Conservation (phyloP, 2,113 vertebrate species). For the Clupea harengus region DNA sequence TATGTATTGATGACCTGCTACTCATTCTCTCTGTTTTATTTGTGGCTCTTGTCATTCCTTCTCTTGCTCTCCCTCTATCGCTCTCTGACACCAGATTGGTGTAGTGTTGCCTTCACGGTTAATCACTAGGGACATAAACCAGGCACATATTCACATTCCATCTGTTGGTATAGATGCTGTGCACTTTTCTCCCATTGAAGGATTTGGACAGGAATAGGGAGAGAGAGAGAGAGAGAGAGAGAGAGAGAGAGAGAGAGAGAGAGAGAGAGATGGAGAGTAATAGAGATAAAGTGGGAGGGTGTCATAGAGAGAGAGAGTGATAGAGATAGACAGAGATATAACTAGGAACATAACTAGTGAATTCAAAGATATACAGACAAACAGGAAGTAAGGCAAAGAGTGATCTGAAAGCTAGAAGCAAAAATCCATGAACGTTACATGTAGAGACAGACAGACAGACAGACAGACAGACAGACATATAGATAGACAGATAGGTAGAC, state of each 20-base stretch:
- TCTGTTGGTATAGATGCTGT: conserved; percentile 73
- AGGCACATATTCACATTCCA: conserved; percentile 75
- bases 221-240: conserved; percentile 41
- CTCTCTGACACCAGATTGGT: conserved; percentile 68
- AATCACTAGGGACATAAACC: conserved; percentile 73
- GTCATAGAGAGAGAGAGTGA: not conserved
- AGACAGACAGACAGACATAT: no score
- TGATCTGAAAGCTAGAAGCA: no score
- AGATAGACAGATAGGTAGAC: no score
- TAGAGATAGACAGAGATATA: no score
- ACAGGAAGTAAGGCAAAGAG: no score
- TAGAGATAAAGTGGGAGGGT: conserved; percentile 35
- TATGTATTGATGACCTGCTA: not conserved
- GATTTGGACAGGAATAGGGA: conserved; percentile 51
- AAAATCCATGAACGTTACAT: no score
- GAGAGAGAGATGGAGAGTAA: conserved; percentile 7
- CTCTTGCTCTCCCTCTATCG: conserved; percentile 31
- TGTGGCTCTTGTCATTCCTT: not conserved
- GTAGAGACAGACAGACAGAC: no score
- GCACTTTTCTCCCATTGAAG: conserved; percentile 61
- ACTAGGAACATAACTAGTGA: no score
- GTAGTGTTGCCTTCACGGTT: conserved; percentile 74
- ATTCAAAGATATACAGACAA: no score
- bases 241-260: conserved; percentile 24
- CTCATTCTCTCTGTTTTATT: not conserved